Evolutionary conservation across 2,113 vertebrate genomes (phyloP).

Genomic region (Cynoglossus semilaevis): DNA sequence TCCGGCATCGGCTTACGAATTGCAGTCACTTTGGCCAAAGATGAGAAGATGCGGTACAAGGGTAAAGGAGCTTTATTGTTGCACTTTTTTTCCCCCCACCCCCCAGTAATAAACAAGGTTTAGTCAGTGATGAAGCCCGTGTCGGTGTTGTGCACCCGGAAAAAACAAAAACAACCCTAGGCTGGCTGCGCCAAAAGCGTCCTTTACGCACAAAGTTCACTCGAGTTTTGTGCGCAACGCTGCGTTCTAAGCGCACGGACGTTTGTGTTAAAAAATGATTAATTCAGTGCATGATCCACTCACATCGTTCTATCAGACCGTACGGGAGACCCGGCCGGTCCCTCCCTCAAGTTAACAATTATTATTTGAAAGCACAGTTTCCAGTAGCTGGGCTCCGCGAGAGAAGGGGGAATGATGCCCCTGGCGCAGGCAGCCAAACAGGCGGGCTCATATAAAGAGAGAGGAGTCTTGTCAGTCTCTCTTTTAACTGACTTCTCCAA

Average conservation of each 20-base stretch:
- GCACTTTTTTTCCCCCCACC: conserved; percentile 47
- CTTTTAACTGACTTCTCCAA: conserved; percentile 80
- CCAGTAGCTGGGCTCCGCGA: conserved; percentile 57
- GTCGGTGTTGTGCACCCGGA: conserved; percentile 11
- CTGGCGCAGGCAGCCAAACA: conserved; percentile 43
- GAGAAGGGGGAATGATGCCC: conserved; percentile 48
- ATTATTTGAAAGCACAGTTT: conserved; percentile 74
- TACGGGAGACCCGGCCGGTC: conserved; percentile 22
- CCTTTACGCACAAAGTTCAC: conserved; percentile 53
- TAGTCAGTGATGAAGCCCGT: conserved; percentile 16
- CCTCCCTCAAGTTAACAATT: conserved; percentile 59
- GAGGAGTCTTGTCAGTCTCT: conserved; percentile 75
- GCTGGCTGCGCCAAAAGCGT: conserved; percentile 14
- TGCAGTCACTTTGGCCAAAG: conserved; percentile 79
- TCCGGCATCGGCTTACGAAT: conserved; percentile 82
- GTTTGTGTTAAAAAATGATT: conserved; percentile 6
- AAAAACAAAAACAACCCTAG: conserved; percentile 7
- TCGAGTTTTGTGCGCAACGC: conserved; percentile 38
- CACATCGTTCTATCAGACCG: conserved; percentile 34
- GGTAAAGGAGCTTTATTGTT: conserved; percentile 76
- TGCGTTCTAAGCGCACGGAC: conserved; percentile 12
- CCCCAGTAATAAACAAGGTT: not conserved
- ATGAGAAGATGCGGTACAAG: conserved; percentile 81
- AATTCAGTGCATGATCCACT: conserved; percentile 27
- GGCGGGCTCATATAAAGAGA: conserved; percentile 66